phyloP scores from a whole-genome alignment of 1,140 invertebrate species.

The Dreissena rostriformis region DNA sequence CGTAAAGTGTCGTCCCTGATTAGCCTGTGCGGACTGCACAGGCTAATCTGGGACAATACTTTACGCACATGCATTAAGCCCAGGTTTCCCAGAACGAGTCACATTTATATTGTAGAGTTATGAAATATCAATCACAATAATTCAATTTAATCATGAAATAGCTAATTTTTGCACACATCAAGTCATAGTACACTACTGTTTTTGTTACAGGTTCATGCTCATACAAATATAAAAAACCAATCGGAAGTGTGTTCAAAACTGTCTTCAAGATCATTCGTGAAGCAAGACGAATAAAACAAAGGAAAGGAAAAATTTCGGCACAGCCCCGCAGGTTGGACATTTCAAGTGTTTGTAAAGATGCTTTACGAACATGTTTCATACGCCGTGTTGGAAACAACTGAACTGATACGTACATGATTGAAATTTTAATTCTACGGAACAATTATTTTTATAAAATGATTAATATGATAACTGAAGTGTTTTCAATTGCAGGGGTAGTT shows the following conservation, averaged over 20 bases:
- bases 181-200: background rate
- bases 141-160: background rate
- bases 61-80: too few relatives aligned
- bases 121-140: background rate
- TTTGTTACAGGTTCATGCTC: conserved; percentile 67
- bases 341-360: background rate
- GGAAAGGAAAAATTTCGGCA: conserved; percentile 20
- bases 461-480: too few relatives aligned
- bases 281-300: conserved; percentile 69
- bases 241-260: conserved; percentile 81
- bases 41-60: too few relatives aligned
- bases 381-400: too few relatives aligned
- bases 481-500: background rate
- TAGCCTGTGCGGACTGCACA: too few relatives aligned
- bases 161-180: too few relatives aligned
- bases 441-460: too few relatives aligned
- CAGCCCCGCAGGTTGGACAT: conserved; percentile 10
- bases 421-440: too few relatives aligned
- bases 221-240: conserved; percentile 68
- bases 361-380: too few relatives aligned
- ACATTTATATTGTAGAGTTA: background rate
- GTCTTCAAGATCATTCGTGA: conserved; percentile 81
- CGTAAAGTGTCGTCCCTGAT: too few relatives aligned
- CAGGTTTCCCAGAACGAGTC: too few relatives aligned
- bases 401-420: too few relatives aligned